phyloP scores from a whole-genome alignment of 1,140 invertebrate genomes.

The Trichomalopsis sarcophagae region DNA sequence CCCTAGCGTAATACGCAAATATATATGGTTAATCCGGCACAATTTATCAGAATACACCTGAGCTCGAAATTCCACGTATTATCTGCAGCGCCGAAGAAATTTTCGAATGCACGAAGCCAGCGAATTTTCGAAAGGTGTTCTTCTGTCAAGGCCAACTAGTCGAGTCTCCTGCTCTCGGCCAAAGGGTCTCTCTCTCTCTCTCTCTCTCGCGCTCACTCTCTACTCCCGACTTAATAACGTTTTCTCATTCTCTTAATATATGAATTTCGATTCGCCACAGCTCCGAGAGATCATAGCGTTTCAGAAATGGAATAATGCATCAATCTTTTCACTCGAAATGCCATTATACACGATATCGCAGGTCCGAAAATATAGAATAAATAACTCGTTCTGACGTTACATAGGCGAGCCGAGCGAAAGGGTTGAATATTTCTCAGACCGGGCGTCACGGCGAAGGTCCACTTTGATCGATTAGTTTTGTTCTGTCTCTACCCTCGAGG shows the following conservation, averaged over 20 bases:
- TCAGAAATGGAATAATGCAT: not conserved
- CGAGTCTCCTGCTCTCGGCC: not conserved
- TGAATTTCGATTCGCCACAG: not conserved
- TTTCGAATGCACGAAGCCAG: slow-evolving; percentile 31
- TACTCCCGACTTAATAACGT: not conserved
- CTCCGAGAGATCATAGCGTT: not conserved
- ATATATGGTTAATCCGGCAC: too few relatives aligned
- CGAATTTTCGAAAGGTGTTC: slow-evolving; percentile 36
- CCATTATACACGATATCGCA: not conserved
- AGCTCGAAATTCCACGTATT: not conserved
- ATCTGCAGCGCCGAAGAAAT: not conserved
- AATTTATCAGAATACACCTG: too few relatives aligned
- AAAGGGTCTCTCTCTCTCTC: slow-evolving; percentile 16
- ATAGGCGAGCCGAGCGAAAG: not conserved
- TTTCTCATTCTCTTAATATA: not conserved
- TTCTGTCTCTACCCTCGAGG: slow-evolving; percentile 1
- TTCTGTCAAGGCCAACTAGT: slow-evolving; percentile 30
- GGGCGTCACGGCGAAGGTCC: slow-evolving; percentile 1
- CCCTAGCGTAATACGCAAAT: too few relatives aligned
- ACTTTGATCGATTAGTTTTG: slow-evolving; percentile 34
- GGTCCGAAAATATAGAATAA: not conserved
- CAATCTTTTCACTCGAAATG: not conserved
- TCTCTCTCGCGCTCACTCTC: not conserved
- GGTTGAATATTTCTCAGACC: slow-evolving; percentile 21
- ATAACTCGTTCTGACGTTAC: not conserved